Conservation (phyloP, 2,888 invertebrate genomes). For the Chorisops tibialis region DNA sequence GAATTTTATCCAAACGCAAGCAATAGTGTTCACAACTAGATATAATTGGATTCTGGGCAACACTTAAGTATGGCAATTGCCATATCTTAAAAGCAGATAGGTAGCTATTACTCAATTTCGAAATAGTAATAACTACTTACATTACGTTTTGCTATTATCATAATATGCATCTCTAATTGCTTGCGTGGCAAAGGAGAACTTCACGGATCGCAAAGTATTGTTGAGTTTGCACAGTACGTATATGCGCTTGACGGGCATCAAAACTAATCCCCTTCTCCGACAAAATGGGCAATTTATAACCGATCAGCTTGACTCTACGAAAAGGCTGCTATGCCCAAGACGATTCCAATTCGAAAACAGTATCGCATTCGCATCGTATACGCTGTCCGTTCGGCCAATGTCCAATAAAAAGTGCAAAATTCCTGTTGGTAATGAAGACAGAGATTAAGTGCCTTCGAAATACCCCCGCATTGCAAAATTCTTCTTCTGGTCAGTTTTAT, state of each 20-base stretch:
- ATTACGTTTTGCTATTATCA: constrained; percentile 21
- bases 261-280: background rate
- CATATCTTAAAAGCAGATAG: no score
- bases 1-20: no score
- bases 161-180: constrained; percentile 19
- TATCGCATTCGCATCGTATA: constrained; percentile 4
- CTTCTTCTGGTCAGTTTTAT: constrained; percentile 22
- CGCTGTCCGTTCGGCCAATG: constrained; percentile 18
- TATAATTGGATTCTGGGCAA: no score
- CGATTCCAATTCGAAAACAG: constrained; percentile 15
- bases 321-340: background rate
- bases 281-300: constrained; percentile 22
- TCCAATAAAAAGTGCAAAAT: constrained; percentile 25
- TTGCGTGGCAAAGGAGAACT: constrained; percentile 13
- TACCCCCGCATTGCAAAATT: constrained; percentile 25
- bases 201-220: background rate
- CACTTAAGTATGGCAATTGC: no score
- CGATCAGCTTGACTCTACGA: constrained; percentile 1
- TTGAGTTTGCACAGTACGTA: background rate
- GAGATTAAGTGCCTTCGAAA: constrained; percentile 24
- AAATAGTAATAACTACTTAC: constrained; percentile 20
- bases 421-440: constrained; percentile 25
- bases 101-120: constrained; percentile 21
- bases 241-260: background rate
- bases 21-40: no score